A percentile compares a stretch with the other conserved stretches of the same genome.
Conservation (phyloP, 2,888 invertebrate species). For the Agrotis segetum region DNA sequence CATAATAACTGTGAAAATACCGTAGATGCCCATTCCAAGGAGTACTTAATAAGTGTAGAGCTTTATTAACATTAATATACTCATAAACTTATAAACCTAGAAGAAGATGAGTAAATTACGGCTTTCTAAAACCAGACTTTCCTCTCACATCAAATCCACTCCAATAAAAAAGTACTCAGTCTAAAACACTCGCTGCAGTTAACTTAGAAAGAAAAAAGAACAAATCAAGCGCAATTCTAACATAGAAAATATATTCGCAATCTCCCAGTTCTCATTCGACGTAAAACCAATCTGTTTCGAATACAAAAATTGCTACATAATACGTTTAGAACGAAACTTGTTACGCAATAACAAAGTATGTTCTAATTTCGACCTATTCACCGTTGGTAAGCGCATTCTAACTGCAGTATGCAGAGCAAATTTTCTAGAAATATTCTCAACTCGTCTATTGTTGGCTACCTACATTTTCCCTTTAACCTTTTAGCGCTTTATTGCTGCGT, state of each 20-base stretch:
- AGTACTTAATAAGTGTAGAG: too few relatives aligned
- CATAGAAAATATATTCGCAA: slow-evolving; percentile 39
- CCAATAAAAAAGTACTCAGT: slow-evolving; percentile 49
- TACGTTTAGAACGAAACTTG: slow-evolving; percentile 68
- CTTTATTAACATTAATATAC: background rate
- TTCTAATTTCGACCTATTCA: slow-evolving; percentile 79
- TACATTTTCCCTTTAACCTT: slow-evolving; percentile 66
- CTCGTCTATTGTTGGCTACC: slow-evolving; percentile 72
- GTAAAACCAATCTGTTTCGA: slow-evolving; percentile 39
- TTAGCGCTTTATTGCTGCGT: slow-evolving; percentile 70
- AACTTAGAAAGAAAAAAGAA: slow-evolving; percentile 50
- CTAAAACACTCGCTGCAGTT: slow-evolving; percentile 41
- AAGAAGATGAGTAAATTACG: too few relatives aligned
- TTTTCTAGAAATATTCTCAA: slow-evolving; percentile 77
- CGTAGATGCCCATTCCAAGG: too few relatives aligned
- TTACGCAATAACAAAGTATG: slow-evolving; percentile 80
- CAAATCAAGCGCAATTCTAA: slow-evolving; percentile 26
- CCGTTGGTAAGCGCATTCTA: slow-evolving; percentile 74
- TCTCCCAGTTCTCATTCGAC: slow-evolving; percentile 22
- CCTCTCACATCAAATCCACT: slow-evolving; percentile 18
- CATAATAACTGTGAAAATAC: too few relatives aligned
- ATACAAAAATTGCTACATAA: slow-evolving; percentile 50
- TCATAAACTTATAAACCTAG: slow-evolving; percentile 8
- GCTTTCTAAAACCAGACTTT: slow-evolving; percentile 1
- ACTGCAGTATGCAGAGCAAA: slow-evolving; percentile 73